Evolutionary conservation across 1,140 invertebrate species (phyloP).

Genomic region (Caerostris darwini): DNA sequence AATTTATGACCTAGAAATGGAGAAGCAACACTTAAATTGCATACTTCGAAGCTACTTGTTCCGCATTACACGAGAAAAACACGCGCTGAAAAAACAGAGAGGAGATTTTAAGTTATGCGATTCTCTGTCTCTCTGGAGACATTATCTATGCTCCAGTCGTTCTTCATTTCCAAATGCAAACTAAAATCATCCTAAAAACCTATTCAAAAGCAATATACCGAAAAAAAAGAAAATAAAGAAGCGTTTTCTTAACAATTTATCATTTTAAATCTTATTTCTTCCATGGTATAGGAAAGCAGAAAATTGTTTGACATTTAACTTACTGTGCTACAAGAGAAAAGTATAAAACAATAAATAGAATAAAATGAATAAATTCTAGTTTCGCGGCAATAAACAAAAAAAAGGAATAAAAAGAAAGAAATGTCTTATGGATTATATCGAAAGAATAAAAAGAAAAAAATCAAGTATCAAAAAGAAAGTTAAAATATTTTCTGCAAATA

Average conservation of each 20-base stretch:
- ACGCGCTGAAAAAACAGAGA: not conserved
- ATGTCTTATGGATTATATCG: slow-evolving; percentile 35
- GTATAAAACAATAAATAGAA: not conserved
- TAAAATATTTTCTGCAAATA: slow-evolving; percentile 45
- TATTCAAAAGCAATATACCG: slow-evolving; percentile 24
- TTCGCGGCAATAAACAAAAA: not conserved
- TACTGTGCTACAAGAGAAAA: not conserved
- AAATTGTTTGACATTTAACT: slow-evolving; percentile 40
- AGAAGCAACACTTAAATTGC: too few relatives aligned
- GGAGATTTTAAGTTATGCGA: not conserved
- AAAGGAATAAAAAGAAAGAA: not conserved
- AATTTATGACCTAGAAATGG: too few relatives aligned
- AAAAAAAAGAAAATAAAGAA: too few relatives aligned
- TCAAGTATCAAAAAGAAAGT: not conserved
- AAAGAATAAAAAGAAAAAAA: slow-evolving; percentile 22
- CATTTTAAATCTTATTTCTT: slow-evolving; percentile 25
- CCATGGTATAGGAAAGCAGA: not conserved
- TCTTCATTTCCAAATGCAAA: not conserved
- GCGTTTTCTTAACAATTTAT: slow-evolving; percentile 28
- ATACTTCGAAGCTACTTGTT: not conserved
- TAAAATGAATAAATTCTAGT: slow-evolving; percentile 10
- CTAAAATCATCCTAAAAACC: slow-evolving; percentile 30
- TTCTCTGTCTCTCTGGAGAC: not conserved
- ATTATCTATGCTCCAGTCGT: not conserved
- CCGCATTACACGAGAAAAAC: not conserved